These are phyloP conservation scores for Ornithoptera alexandrae DNA, from an alignment of 2,888 invertebrate genomes.

Conservation along the genomic window DNA sequence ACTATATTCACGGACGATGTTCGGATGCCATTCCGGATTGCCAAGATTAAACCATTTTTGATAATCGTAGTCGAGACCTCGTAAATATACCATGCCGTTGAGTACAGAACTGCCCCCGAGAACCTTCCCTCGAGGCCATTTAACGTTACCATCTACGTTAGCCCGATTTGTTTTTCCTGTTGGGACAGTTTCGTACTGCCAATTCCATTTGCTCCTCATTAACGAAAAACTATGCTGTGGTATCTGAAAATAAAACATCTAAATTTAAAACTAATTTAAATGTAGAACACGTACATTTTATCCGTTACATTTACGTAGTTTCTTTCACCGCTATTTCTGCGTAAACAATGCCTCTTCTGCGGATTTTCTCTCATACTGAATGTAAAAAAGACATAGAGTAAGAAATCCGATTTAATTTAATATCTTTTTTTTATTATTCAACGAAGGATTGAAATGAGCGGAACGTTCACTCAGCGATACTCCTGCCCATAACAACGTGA, in stretches of 20 bases:
- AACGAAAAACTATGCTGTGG: conserved; percentile 40
- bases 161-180: conserved; percentile 85
- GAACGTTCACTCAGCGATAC: too few species aligned
- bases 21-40: conserved; percentile 77
- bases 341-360: conserved; percentile 79
- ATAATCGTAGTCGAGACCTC: conserved; percentile 75
- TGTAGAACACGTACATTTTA: too few species aligned
- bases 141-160: conserved; percentile 75
- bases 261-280: too few species aligned
- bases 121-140: conserved; percentile 82
- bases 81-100: conserved; percentile 80
- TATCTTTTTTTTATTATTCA: too few species aligned
- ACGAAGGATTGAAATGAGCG: too few species aligned
- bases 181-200: conserved; percentile 87
- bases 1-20: conserved; percentile 42
- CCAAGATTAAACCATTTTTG: conserved; percentile 75
- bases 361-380: too few species aligned
- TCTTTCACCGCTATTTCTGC: too few species aligned
- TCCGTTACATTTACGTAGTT: too few species aligned
- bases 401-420: too few species aligned
- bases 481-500: too few species aligned
- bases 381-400: too few species aligned
- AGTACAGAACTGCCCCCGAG: conserved; percentile 79
- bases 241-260: conserved; percentile 38
- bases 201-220: conserved; percentile 81